phyloP scores from a whole-genome alignment of 2,113 vertebrate species.

The Cyprinodon tularosa region DNA sequence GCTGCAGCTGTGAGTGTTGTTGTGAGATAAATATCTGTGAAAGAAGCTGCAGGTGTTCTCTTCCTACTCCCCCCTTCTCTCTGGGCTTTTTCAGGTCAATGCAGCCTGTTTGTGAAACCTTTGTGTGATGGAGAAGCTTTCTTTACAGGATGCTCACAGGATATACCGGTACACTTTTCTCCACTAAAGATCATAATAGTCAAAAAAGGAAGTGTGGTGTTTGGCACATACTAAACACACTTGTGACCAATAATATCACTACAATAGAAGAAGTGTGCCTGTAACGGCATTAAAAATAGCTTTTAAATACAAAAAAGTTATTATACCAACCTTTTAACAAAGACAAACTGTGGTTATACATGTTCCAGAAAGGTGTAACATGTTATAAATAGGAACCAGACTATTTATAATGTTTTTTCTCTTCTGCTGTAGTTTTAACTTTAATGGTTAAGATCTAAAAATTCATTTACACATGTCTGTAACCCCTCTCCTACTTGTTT shows the following conservation, averaged over 20 bases:
- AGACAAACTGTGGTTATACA: background rate
- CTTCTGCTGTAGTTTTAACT: no score
- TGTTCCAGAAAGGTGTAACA: no score
- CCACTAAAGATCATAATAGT: conserved; percentile 26
- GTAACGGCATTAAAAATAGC: background rate
- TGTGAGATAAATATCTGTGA: conserved; percentile 68
- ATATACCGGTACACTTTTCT: conserved; percentile 41
- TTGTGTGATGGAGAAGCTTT: conserved; percentile 48
- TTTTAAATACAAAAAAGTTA: conserved; percentile 8
- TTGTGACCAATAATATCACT: conserved; percentile 28
- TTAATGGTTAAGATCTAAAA: no score
- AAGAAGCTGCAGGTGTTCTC: conserved; percentile 53
- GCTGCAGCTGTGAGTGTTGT: conserved; percentile 37
- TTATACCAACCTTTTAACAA: conserved; percentile 36
- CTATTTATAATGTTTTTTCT: no score
- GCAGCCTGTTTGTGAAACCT: conserved; percentile 19
- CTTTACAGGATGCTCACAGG: conserved; percentile 59
- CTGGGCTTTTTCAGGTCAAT: conserved; percentile 29
- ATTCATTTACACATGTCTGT: no score
- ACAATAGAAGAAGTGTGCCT: background rate
- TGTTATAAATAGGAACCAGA: no score
- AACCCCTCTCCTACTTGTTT: no score
- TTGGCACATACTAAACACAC: conserved; percentile 32
- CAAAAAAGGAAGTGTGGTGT: conserved; percentile 38
- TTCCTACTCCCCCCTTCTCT: conserved; percentile 24